A percentile compares a stretch with the other conserved stretches of the same genome.
phyloP scores from a whole-genome alignment of 30 jellyfish, hydroid and myxozoan genomes.

The Nemopilema nomurai region DNA sequence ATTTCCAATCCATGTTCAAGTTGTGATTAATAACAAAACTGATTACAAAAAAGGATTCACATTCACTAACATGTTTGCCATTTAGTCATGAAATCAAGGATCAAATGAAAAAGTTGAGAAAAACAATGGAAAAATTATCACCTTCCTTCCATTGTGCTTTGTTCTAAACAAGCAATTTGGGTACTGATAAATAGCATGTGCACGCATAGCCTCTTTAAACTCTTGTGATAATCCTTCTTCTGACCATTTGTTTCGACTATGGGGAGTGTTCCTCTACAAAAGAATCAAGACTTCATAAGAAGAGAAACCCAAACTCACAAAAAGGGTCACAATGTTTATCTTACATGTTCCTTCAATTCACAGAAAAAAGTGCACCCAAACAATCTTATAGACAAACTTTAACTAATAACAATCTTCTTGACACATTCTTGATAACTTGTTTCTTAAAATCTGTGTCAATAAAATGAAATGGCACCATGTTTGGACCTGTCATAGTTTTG shows the following conservation, averaged over 20 bases:
- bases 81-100: not conserved
- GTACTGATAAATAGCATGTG: constrained; percentile 81
- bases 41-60: no score
- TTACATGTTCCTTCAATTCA: no score
- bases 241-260: constrained; percentile 79
- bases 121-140: not conserved
- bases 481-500: no score
- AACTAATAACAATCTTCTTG: no score
- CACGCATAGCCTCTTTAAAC: constrained; percentile 89
- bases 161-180: constrained; percentile 83
- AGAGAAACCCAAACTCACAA: not conserved
- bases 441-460: no score
- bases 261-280: constrained; percentile 84
- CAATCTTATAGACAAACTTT: no score
- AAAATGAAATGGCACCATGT: no score
- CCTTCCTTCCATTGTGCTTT: constrained; percentile 84
- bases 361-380: no score
- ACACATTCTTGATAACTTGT: no score
- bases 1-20: no score
- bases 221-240: constrained; percentile 94
- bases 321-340: not conserved
- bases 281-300: not conserved
- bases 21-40: no score
- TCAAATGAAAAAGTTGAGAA: not conserved
- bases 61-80: no score